Evolutionary conservation across 92 coral and sea anemone species (phyloP), one percentile per base, ranked within the genome.

Genomic region (Metridium senile): DNA sequence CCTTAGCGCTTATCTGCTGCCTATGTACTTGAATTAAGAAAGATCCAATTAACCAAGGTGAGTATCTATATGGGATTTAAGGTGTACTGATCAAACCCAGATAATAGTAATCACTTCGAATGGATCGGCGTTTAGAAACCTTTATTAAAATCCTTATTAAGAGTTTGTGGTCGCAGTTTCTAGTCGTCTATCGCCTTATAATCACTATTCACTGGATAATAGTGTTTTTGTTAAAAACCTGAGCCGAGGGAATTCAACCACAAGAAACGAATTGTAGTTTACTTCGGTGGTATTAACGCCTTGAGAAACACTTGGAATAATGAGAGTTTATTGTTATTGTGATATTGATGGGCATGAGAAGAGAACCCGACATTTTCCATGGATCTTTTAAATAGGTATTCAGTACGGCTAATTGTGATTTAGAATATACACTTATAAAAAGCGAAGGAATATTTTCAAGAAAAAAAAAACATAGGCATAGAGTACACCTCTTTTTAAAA

Each of bases 31-130:
- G 69, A 54, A 79, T 79, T 79, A 79, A 32, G 33, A 67, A 27
- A 70, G 75, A 79, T 67, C 84, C 84, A 79, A 79, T 79, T 68
- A 79, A 32, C 51, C 2, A 26, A 30, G 82, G 22, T 29, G 82
- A 77, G 74, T 21, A 22, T 26, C 49, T 25, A 67, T 77, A 33
- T 46, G 52, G 74, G 67, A 1, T 51, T 72, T 13, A 58, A 61
- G 84, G 84, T 70, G 84, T 67, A 51, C 9, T 11, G 84, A 78
- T 78, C 68, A 66, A 43, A 74, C 62, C 33, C 43, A 9, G 83
- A 79, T 79, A 79, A 79, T 35, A 34, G 53, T 21, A 63, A 63
- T 63, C 29, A 28, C 1, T 9, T 21, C 21, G 49, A 28, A 30
- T 9, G 11, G 76, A 28, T 33, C 70, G 75, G 70, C 66, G 30